A percentile compares a stretch with the other conserved stretches of the same genome.
phyloP scores from a whole-genome alignment of 2,797 vertebrate species.

The Arctocebus calabarensis region DNA sequence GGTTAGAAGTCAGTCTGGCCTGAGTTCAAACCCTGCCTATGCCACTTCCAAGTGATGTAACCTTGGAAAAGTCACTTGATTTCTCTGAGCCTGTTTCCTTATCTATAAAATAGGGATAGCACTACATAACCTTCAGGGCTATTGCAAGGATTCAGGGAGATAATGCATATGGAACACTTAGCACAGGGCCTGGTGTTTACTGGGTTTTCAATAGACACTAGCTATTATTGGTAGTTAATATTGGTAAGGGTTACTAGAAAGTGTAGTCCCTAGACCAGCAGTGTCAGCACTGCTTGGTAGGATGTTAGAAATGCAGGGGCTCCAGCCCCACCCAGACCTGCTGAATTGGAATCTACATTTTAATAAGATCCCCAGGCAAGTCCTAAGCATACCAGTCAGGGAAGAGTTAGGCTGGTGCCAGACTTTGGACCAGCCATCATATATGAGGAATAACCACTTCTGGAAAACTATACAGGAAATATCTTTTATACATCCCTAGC shows the following conservation, averaged over 20 bases:
- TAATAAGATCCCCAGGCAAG: background rate
- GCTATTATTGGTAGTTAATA: background rate
- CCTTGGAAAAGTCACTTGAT: conserved; percentile 39
- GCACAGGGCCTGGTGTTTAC: background rate
- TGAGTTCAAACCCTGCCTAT: conserved; percentile 13
- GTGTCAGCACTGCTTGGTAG: background rate
- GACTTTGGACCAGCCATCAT: background rate
- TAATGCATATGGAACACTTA: background rate
- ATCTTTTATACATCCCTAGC: background rate
- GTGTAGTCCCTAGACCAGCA: background rate
- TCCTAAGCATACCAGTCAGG: background rate
- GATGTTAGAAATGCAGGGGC: background rate
- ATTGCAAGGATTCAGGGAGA: background rate
- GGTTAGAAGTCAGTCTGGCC: background rate
- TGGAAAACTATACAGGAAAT: background rate
- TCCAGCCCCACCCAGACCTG: background rate
- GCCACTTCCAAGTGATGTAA: background rate
- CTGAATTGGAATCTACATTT: background rate
- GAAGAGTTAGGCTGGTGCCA: background rate
- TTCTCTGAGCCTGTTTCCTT: conserved; percentile 38
- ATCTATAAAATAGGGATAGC: conserved; percentile 8
- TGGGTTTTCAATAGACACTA: background rate
- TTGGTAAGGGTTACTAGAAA: background rate
- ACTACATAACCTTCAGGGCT: background rate
- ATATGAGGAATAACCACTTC: background rate